A percentile compares a stretch with the other conserved stretches of the same genome.
Evolutionary conservation across 2,113 vertebrate species (phyloP).

Genomic region (Psittacus erithacus): DNA sequence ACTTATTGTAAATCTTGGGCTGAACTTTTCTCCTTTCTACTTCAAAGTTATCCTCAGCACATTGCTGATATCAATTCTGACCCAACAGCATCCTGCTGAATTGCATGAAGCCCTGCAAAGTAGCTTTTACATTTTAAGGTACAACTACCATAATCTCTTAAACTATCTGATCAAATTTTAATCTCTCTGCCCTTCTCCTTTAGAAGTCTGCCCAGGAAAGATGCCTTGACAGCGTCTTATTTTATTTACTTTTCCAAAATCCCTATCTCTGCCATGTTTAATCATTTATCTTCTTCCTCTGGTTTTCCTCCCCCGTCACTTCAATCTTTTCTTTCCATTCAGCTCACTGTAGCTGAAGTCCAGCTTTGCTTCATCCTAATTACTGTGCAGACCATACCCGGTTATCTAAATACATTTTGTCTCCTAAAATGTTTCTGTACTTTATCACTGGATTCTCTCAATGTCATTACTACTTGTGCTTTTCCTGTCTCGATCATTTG

Average conservation of each 20-base stretch:
- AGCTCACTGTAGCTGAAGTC: not conserved
- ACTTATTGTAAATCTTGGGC: not conserved
- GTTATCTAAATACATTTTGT: conserved; percentile 24
- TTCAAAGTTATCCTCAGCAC: conserved; percentile 3
- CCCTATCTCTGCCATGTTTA: conserved; percentile 32
- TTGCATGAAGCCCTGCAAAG: conserved; percentile 29
- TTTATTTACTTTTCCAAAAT: conserved; percentile 36
- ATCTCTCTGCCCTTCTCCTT: conserved; percentile 49
- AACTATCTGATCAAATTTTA: conserved; percentile 55
- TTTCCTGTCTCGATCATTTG: conserved; percentile 62
- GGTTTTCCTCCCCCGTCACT: not conserved
- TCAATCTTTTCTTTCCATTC: conserved; percentile 10
- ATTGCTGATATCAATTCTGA: conserved; percentile 27
- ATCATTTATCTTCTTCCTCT: conserved; percentile 24
- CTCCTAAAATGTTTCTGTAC: conserved; percentile 37
- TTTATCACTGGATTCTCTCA: conserved; percentile 34
- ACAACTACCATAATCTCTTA: conserved; percentile 44
- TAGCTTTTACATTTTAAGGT: conserved; percentile 52
- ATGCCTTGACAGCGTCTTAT: conserved; percentile 41
- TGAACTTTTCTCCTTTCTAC: conserved; percentile 13
- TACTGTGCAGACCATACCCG: not conserved
- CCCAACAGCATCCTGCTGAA: conserved; percentile 21
- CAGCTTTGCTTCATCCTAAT: conserved; percentile 31
- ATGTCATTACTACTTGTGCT: conserved; percentile 18
- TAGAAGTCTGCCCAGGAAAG: conserved; percentile 18